Percentiles rank a stretch among this genome's conserved stretches.
Evolutionary conservation across 92 coral and sea anemone species (phyloP).

Genomic region (Muricea muricata): DNA sequence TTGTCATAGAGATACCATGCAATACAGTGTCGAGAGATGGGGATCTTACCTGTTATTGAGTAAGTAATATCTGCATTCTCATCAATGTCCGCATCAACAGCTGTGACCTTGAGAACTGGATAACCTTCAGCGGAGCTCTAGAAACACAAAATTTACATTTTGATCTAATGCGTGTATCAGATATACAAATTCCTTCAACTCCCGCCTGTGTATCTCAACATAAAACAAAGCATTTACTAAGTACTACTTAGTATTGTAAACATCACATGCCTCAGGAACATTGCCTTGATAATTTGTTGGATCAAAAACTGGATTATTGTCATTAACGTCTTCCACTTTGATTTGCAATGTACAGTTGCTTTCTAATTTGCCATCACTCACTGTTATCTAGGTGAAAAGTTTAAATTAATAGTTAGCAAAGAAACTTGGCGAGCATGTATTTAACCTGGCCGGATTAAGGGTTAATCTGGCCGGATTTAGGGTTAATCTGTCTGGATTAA

Average conservation of each 20-base stretch:
- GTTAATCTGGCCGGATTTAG: too few relatives aligned
- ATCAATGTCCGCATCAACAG: constrained; percentile 85
- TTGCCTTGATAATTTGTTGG: constrained; percentile 72
- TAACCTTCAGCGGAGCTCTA: constrained; percentile 85
- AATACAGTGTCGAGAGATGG: too few relatives aligned
- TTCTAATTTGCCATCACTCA: constrained; percentile 71
- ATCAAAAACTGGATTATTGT: constrained; percentile 83
- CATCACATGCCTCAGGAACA: constrained; percentile 75
- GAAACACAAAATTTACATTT: not conserved
- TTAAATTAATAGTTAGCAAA: too few relatives aligned
- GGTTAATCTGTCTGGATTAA: too few relatives aligned
- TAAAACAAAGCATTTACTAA: too few relatives aligned
- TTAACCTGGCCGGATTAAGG: too few relatives aligned
- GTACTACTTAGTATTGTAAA: not conserved
- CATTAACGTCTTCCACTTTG: constrained; percentile 82
- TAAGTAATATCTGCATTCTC: constrained; percentile 79
- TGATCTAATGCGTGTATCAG: not conserved
- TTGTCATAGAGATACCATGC: too few relatives aligned
- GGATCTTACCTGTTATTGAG: constrained; percentile 85
- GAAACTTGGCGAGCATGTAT: too few relatives aligned
- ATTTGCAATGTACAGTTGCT: constrained; percentile 72
- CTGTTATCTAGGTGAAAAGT: too few relatives aligned
- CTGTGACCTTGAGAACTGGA: constrained; percentile 79
- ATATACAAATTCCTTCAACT: too few relatives aligned
- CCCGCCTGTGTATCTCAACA: too few relatives aligned